Evolutionary conservation across 2,888 invertebrate genomes (phyloP).

Genomic region (Pachymerium ferrugineum): DNA sequence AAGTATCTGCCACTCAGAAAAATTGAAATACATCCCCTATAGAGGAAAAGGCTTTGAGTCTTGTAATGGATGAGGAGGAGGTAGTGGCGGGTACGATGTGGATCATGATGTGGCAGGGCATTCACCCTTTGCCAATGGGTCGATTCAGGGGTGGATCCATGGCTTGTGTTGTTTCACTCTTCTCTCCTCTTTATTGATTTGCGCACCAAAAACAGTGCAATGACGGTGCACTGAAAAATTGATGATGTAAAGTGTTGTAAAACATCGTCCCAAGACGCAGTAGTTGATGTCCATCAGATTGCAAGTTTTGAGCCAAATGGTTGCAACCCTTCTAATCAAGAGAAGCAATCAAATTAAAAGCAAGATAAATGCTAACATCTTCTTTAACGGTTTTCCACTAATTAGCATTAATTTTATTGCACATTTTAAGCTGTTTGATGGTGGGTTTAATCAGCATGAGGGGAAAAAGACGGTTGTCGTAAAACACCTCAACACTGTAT

Average conservation of each 20-base stretch:
- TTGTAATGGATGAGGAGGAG: too few species aligned
- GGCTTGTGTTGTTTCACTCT: not conserved
- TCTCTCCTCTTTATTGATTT: not conserved
- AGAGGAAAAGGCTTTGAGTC: too few species aligned
- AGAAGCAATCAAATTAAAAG: not conserved
- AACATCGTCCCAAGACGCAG: not conserved
- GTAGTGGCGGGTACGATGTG: not conserved
- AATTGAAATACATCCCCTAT: too few species aligned
- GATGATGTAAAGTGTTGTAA: not conserved
- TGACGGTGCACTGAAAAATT: not conserved
- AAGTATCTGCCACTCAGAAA: too few species aligned
- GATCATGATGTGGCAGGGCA: not conserved
- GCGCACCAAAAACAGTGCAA: not conserved
- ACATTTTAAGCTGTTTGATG: slow-evolving; percentile 13
- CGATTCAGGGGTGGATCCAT: not conserved
- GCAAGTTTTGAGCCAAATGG: not conserved
- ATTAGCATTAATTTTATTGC: slow-evolving; percentile 21
- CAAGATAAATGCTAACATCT: not conserved
- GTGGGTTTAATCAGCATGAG: not conserved
- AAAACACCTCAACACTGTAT: slow-evolving; percentile 10
- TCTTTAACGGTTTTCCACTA: not conserved
- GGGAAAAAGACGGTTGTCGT: not conserved
- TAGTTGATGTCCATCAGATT: not conserved
- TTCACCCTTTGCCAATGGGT: not conserved
- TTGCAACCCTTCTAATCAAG: not conserved